A percentile compares a stretch with the other conserved stretches of the same genome.
Evolutionary conservation across 2,113 vertebrate genomes (phyloP).

Genomic region (Elachura formosa): DNA sequence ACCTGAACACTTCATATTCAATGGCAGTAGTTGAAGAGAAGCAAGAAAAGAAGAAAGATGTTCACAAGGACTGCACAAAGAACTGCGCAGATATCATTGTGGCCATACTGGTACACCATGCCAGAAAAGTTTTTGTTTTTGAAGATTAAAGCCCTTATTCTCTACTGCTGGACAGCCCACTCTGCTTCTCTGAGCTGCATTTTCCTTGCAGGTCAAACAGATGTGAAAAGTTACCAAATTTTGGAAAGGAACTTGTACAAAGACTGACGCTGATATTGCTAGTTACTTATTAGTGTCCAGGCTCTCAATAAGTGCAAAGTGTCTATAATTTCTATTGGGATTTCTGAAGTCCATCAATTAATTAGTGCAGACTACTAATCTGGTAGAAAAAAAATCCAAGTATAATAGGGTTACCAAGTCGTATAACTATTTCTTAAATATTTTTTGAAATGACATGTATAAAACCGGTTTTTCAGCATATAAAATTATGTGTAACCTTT

Average conservation of each 20-base stretch:
- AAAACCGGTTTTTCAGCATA: conserved; percentile 59
- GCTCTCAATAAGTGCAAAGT: not conserved
- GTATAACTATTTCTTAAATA: conserved; percentile 35
- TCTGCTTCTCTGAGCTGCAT: not conserved
- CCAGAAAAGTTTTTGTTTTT: not conserved
- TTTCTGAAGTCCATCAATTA: not conserved
- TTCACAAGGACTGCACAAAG: not conserved
- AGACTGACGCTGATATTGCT: not conserved
- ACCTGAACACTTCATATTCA: not conserved
- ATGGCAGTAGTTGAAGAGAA: not conserved
- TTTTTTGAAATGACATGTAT: conserved; percentile 17
- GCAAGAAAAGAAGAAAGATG: not conserved
- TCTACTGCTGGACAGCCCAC: not conserved
- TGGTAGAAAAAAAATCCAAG: not conserved
- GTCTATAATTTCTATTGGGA: not conserved
- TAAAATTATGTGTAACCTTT: conserved; percentile 56
- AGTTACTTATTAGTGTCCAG: not conserved
- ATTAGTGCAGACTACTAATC: not conserved
- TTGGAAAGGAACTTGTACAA: not conserved
- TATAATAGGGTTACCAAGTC: not conserved
- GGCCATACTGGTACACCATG: not conserved
- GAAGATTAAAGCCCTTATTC: not conserved
- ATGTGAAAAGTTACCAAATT: not conserved
- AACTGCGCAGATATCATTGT: not conserved
- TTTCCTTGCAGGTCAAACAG: not conserved